These are phyloP conservation scores for Trachurus trachurus DNA, from an alignment of 2,797 vertebrate genomes.

Conservation along the genomic window DNA sequence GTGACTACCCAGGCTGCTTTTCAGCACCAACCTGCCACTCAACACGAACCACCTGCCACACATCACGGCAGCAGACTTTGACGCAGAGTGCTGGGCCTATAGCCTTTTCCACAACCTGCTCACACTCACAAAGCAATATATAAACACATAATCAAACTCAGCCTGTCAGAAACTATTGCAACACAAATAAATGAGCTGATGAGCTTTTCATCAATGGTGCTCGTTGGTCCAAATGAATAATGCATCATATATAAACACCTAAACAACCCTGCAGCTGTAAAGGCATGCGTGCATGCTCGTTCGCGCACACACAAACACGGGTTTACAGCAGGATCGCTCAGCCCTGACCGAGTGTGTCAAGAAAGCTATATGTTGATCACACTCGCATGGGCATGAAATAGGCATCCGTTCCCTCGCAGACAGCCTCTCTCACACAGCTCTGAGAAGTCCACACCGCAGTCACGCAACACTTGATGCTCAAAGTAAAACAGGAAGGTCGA, in stretches of 20 bases:
- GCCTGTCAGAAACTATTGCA: slow-evolving; percentile 24
- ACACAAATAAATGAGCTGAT: slow-evolving; percentile 40
- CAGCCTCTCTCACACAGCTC: slow-evolving; percentile 30
- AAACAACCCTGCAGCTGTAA: slow-evolving; percentile 50
- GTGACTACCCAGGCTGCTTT: slow-evolving; percentile 49
- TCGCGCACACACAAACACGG: slow-evolving; percentile 30
- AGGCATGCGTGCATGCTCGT: slow-evolving; percentile 6
- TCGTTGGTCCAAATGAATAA: slow-evolving; percentile 52
- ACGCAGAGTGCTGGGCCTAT: not conserved
- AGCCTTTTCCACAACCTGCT: slow-evolving; percentile 10
- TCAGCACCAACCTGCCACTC: slow-evolving; percentile 53
- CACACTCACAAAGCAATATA: slow-evolving; percentile 1
- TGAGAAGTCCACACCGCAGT: slow-evolving; percentile 45
- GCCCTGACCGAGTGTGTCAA: slow-evolving; percentile 47
- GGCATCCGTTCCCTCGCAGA: slow-evolving; percentile 26
- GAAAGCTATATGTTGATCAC: slow-evolving; percentile 62
- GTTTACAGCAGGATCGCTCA: slow-evolving; percentile 56
- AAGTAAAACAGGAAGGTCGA: slow-evolving; percentile 56
- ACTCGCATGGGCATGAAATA: slow-evolving; percentile 47
- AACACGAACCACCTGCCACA: slow-evolving; percentile 64
- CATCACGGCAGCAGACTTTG: slow-evolving; percentile 16
- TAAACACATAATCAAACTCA: slow-evolving; percentile 30
- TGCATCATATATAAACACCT: slow-evolving; percentile 34
- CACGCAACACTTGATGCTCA: slow-evolving; percentile 57
- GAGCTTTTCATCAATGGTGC: slow-evolving; percentile 6